Evolutionary conservation across 2,113 vertebrate species (phyloP).

Genomic region (Felis catus): F.catus_Fca126_mat1.0 CM031415.1:127138501-127139000

Average conservation of each 20-base stretch:
- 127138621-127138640: constrained; percentile 35
- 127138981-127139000: background rate
- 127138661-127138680: constrained; percentile 40
- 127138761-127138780: constrained; percentile 48
- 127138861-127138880: background rate
- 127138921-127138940: background rate
- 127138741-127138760: constrained; percentile 42
- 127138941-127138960: background rate
- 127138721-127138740: background rate
- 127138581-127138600: constrained; percentile 42
- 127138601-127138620: constrained; percentile 33
- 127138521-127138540: constrained; percentile 1
- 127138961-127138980: background rate
- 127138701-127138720: constrained; percentile 28
- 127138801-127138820: background rate
- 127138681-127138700: constrained; percentile 50
- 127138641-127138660: background rate
- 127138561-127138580: constrained; percentile 51
- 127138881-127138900: background rate
- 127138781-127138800: constrained; percentile 49
- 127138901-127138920: background rate
- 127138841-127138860: background rate
- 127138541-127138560: background rate
- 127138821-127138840: background rate
- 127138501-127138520: constrained; percentile 41